A percentile compares a stretch with the other conserved stretches of the same genome.
Evolutionary conservation across 2,797 vertebrate species (phyloP).

Genomic region (Acrossocheilus wenchowensis): DNA sequence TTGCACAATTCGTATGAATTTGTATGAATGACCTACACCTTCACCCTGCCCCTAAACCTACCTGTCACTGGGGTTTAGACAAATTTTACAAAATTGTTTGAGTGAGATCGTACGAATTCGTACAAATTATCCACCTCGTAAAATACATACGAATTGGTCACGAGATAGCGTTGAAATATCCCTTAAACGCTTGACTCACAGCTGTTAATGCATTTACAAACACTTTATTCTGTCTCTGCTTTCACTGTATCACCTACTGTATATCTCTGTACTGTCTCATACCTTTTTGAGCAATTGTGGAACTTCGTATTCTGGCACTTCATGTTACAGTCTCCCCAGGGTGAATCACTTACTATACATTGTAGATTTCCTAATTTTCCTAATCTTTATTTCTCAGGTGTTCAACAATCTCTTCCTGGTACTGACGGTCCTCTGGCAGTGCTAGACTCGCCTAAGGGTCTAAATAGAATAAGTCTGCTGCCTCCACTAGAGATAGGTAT

Average conservation of each 20-base stretch:
- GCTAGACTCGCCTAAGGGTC: slow-evolving; percentile 72
- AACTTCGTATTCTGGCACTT: not conserved
- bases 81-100: too few species aligned
- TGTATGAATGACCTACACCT: too few species aligned
- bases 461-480: slow-evolving; percentile 78
- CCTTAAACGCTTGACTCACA: not conserved
- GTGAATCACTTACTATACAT: not conserved
- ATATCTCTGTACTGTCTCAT: not conserved
- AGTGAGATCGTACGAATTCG: too few species aligned
- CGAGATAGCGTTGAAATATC: not conserved
- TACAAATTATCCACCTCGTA: too few species aligned
- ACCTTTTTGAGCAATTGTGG: not conserved
- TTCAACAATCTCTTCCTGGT: slow-evolving; percentile 71
- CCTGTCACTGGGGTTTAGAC: too few species aligned
- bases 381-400: slow-evolving; percentile 61
- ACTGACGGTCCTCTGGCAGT: slow-evolving; percentile 68
- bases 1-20: too few species aligned
- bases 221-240: not conserved
- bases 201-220: not conserved
- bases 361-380: not conserved
- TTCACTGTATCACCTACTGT: not conserved
- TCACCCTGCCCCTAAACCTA: too few species aligned
- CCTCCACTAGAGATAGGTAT: slow-evolving; percentile 76
- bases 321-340: not conserved
- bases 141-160: too few species aligned